phyloP scores from a whole-genome alignment of 1,140 invertebrate genomes.

The Aphidius ervi region DNA sequence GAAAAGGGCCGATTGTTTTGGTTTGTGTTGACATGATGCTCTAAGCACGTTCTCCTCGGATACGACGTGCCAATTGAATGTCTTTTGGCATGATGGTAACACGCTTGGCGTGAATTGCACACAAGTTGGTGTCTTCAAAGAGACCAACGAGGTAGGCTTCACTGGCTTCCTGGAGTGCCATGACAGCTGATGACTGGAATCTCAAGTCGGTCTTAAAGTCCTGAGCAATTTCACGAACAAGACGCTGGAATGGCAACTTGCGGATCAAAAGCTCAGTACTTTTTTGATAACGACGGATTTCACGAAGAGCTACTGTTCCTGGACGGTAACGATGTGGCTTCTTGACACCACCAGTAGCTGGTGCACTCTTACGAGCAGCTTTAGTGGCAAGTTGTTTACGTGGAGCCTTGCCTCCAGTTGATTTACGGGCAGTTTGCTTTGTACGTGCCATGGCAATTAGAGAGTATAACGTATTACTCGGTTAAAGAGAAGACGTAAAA shows the following conservation, averaged over 20 bases:
- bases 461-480: too few relatives aligned
- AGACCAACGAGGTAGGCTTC: slow-evolving; percentile 5
- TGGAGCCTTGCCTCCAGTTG: slow-evolving; percentile 3
- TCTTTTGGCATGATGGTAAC: slow-evolving; percentile 4
- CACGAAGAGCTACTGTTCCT: slow-evolving; percentile 1
- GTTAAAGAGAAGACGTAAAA: too few relatives aligned
- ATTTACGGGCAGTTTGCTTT: slow-evolving; percentile 6
- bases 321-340: slow-evolving; percentile 2
- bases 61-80: slow-evolving; percentile 5
- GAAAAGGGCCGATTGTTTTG: slow-evolving; percentile 6
- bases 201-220: slow-evolving; percentile 7
- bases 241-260: slow-evolving; percentile 4
- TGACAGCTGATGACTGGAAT: slow-evolving; percentile 3
- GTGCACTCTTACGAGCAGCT: slow-evolving; percentile 4
- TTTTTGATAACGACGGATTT: slow-evolving; percentile 5
- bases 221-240: slow-evolving; percentile 4
- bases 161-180: slow-evolving; percentile 5
- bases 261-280: slow-evolving; percentile 4
- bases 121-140: slow-evolving; percentile 2
- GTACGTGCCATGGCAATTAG: slow-evolving; percentile 1
- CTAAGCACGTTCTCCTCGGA: slow-evolving; percentile 4
- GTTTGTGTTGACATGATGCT: not conserved
- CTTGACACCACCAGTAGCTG: slow-evolving; percentile 3
- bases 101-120: not conserved
- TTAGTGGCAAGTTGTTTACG: slow-evolving; percentile 1